phyloP scores from a whole-genome alignment of 2,888 invertebrate species.

The Yponomeuta malinellus region DNA sequence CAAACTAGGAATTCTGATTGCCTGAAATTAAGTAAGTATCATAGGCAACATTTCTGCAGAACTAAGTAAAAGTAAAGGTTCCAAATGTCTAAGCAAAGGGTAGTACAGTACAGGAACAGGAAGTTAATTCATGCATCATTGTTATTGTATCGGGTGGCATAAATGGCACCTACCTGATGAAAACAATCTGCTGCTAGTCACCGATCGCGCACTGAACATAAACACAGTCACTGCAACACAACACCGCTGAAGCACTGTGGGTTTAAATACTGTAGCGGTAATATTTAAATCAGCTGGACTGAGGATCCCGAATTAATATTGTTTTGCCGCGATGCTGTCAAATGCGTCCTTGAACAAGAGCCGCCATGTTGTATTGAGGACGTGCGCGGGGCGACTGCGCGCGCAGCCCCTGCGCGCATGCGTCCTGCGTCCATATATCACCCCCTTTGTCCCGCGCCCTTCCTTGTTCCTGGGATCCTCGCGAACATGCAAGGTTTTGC shows the following conservation, averaged over 20 bases:
- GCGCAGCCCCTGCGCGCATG: conserved; percentile 51
- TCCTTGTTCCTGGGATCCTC: conserved; percentile 5
- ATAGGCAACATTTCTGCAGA: not conserved
- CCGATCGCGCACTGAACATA: not conserved
- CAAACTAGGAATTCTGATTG: not conserved
- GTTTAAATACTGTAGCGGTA: not conserved
- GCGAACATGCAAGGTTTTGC: conserved; percentile 2
- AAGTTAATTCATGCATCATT: conserved; percentile 5
- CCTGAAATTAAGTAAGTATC: not conserved
- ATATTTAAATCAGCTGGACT: conserved; percentile 29
- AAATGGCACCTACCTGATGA: conserved; percentile 10
- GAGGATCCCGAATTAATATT: conserved; percentile 21
- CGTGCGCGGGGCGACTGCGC: conserved; percentile 66
- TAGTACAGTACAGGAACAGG: not conserved
- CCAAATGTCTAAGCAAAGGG: not conserved
- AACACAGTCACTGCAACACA: not conserved
- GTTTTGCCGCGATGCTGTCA: conserved; percentile 58
- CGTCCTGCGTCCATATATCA: conserved; percentile 31
- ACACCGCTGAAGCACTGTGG: not conserved
- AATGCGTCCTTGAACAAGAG: conserved; percentile 57
- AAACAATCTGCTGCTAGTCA: not conserved
- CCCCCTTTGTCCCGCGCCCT: conserved; percentile 42
- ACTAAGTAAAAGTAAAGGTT: not conserved
- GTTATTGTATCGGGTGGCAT: conserved; percentile 6
- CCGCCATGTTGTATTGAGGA: conserved; percentile 64